Evolutionary conservation across 1,140 invertebrate genomes (phyloP).

Genomic region (Atta cephalotes): DNA sequence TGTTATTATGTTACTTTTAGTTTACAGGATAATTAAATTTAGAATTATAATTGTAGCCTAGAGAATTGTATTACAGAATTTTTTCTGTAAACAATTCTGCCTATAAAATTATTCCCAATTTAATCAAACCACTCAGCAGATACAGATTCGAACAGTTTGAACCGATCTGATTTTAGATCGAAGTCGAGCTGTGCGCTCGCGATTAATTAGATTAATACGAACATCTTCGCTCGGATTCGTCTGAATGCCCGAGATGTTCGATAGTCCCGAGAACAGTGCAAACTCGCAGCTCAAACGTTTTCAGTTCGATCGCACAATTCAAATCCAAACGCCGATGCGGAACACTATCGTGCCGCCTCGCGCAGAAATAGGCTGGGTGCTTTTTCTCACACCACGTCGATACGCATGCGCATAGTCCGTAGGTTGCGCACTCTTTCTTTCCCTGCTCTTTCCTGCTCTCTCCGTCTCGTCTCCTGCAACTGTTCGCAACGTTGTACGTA

Average conservation of each 20-base stretch:
- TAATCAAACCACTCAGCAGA: background rate
- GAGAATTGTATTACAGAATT: too few species aligned
- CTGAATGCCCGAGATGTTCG: background rate
- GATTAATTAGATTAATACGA: too few species aligned
- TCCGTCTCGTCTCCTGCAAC: conserved; percentile 44
- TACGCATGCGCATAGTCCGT: conserved; percentile 34
- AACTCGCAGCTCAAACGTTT: background rate
- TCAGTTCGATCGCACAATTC: background rate
- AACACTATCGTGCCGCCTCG: background rate
- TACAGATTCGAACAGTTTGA: too few species aligned
- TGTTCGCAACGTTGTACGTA: conserved; percentile 68
- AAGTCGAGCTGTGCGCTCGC: too few species aligned
- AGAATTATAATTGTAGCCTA: too few species aligned
- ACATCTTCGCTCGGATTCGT: background rate
- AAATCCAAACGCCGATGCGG: background rate
- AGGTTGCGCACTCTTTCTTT: conserved; percentile 41
- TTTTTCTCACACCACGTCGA: conserved; percentile 54
- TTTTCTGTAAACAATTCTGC: background rate
- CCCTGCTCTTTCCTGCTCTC: background rate
- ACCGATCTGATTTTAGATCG: background rate
- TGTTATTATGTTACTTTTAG: too few species aligned
- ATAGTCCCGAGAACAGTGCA: background rate
- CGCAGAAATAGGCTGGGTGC: conserved; percentile 46
- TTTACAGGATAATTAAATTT: too few species aligned
- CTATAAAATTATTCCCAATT: background rate